These are phyloP conservation scores for Podarcis cretensis DNA, from an alignment of 2,113 vertebrate species.

Conservation along the genomic window DNA sequence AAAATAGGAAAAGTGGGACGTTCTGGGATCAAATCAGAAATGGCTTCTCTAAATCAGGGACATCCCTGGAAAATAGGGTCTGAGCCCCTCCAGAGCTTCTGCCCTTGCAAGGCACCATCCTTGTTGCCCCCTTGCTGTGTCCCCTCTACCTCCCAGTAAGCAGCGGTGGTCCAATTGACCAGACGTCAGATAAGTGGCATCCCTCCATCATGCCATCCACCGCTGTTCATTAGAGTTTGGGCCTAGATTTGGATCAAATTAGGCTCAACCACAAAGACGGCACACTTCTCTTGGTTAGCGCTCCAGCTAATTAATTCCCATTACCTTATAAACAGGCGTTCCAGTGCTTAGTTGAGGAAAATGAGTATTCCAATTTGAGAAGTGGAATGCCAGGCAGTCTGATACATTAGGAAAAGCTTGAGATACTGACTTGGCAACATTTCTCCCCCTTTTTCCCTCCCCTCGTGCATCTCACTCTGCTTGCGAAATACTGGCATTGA, in stretches of 20 bases:
- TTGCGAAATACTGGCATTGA: conserved; percentile 45
- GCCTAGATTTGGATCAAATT: conserved; percentile 14
- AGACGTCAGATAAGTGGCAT: too few species aligned
- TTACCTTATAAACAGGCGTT: not conserved
- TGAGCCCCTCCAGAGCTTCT: too few species aligned
- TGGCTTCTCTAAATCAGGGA: too few species aligned
- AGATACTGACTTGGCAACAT: not conserved
- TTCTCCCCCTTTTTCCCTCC: conserved; percentile 35
- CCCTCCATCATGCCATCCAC: too few species aligned
- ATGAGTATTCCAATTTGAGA: conserved; percentile 23
- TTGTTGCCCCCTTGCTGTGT: too few species aligned
- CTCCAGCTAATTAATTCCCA: conserved; percentile 16
- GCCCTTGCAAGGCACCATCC: too few species aligned
- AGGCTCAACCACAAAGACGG: not conserved
- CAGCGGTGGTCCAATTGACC: too few species aligned
- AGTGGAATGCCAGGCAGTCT: not conserved
- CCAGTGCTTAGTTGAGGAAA: conserved; percentile 26
- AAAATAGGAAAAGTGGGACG: too few species aligned
- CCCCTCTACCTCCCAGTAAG: too few species aligned
- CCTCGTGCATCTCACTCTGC: conserved; percentile 24
- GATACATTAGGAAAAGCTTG: not conserved
- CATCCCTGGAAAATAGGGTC: too few species aligned
- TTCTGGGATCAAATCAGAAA: too few species aligned
- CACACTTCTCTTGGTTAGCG: conserved; percentile 25
- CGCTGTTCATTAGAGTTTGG: not conserved